Conservation (phyloP, 1,140 invertebrate species). For the Acromyrmex heyeri region DNA sequence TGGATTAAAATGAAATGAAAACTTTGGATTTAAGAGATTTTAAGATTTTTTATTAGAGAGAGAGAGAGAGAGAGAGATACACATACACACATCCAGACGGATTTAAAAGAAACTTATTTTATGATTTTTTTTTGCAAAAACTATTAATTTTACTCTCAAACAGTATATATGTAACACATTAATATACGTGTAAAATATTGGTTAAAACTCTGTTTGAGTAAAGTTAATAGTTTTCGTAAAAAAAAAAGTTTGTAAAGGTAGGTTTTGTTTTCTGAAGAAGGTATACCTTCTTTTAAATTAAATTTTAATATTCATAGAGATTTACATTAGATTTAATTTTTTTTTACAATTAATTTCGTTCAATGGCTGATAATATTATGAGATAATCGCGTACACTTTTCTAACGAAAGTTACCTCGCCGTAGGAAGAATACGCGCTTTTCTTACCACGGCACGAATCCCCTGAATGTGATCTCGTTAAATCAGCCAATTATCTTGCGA, state of each 20-base stretch:
- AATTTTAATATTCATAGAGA: not conserved
- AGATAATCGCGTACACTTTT: not conserved
- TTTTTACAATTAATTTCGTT: not conserved
- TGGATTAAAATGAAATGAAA: not conserved
- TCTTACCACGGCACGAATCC: not conserved
- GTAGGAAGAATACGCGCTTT: not conserved
- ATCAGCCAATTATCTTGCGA: conserved; percentile 49
- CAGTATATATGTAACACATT: too few species aligned
- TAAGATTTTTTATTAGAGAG: not conserved
- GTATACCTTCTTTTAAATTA: too few species aligned
- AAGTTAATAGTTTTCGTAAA: too few species aligned
- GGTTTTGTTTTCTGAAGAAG: too few species aligned
- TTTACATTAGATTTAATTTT: conserved; percentile 16
- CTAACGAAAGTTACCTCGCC: not conserved
- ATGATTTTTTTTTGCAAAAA: too few species aligned
- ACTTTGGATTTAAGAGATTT: not conserved
- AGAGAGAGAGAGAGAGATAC: too few species aligned
- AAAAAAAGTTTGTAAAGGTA: too few species aligned
- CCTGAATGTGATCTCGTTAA: conserved; percentile 37
- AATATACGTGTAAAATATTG: too few species aligned
- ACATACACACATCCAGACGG: too few species aligned
- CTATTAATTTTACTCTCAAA: too few species aligned
- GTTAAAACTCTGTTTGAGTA: too few species aligned
- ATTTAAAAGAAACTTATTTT: too few species aligned
- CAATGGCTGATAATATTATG: not conserved